These are phyloP conservation scores for Cordilura impudica DNA, from an alignment of 2,888 invertebrate species.

Conservation along the genomic window DNA sequence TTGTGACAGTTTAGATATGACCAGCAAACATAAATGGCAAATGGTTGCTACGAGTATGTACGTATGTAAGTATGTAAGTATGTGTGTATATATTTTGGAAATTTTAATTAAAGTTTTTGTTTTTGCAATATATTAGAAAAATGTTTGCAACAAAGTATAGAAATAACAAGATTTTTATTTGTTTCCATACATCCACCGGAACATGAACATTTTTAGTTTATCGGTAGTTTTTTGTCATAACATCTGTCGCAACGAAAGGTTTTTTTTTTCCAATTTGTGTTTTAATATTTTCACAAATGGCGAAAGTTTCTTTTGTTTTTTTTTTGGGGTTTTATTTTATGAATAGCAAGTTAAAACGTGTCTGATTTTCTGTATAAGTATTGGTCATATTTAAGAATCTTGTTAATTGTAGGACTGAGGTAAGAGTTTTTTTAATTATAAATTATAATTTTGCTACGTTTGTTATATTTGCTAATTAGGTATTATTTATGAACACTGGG, in stretches of 20 bases:
- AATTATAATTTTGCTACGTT: too few species aligned
- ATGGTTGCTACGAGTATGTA: not conserved
- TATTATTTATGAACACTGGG: too few species aligned
- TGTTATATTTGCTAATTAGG: too few species aligned
- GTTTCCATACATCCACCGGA: not conserved
- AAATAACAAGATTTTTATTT: slow-evolving; percentile 23
- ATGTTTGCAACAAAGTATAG: not conserved
- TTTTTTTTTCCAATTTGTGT: slow-evolving; percentile 11
- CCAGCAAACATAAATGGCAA: not conserved
- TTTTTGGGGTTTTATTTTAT: not conserved
- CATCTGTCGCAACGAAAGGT: slow-evolving; percentile 40
- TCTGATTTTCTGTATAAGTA: slow-evolving; percentile 7
- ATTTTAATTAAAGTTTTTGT: slow-evolving; percentile 53
- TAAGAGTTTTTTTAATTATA: not conserved
- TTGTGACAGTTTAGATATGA: slow-evolving; percentile 27
- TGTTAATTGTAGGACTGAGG: too few species aligned
- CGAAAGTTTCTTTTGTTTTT: not conserved
- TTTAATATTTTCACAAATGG: slow-evolving; percentile 28
- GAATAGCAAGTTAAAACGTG: not conserved
- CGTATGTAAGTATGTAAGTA: too few species aligned
- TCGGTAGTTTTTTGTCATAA: slow-evolving; percentile 34
- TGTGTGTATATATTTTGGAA: slow-evolving; percentile 14
- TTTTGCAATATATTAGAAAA: not conserved
- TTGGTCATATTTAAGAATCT: not conserved
- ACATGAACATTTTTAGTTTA: not conserved